Percentiles rank a stretch among this genome's conserved stretches.
Conservation (phyloP, 1,140 invertebrate genomes). For the Anthonomus grandis region DNA sequence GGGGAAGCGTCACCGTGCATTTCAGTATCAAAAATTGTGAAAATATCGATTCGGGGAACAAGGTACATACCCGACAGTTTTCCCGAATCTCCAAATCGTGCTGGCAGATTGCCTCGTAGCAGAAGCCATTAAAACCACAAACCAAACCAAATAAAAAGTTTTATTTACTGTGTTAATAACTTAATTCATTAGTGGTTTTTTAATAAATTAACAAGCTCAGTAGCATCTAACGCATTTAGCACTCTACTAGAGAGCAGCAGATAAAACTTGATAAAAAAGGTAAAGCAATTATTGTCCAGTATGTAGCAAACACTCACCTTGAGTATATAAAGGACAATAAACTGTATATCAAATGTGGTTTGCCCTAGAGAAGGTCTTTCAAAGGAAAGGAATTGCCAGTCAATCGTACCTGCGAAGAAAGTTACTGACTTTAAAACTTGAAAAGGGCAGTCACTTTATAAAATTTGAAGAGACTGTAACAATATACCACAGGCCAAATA, state of each 20-base stretch:
- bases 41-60: no score
- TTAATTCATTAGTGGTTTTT: no score
- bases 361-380: neutral
- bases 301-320: conserved; percentile 7
- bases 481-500: conserved; percentile 16
- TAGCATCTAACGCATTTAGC: no score
- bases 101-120: no score
- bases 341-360: conserved; percentile 4
- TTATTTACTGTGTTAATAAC: no score
- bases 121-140: no score
- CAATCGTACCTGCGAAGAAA: conserved; percentile 1
- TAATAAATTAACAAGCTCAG: no score
- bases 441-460: conserved; percentile 3
- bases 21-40: no score
- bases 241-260: neutral
- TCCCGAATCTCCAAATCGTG: no score
- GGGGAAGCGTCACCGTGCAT: no score
- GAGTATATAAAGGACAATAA: conserved; percentile 16
- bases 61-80: no score
- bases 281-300: conserved; percentile 8
- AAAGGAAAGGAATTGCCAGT: conserved; percentile 10
- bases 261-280: neutral
- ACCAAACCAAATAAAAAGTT: no score
- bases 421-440: neutral
- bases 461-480: conserved; percentile 14